Evolutionary conservation across 92 coral and sea anemone species (phyloP).

Genomic region (Epizoanthus ramosus): DNA sequence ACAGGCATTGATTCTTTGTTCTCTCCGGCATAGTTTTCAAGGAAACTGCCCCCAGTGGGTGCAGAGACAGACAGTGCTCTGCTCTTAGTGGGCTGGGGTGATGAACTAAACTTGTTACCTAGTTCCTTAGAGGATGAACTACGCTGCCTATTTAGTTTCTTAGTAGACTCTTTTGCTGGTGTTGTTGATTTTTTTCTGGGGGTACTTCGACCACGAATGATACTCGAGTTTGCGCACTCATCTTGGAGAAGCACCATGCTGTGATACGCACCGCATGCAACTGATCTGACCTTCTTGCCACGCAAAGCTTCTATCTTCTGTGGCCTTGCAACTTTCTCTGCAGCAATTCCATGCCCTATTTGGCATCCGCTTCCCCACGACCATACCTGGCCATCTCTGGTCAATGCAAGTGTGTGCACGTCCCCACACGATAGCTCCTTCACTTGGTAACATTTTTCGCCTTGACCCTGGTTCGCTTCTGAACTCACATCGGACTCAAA

Average conservation of each 20-base stretch:
- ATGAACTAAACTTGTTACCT: constrained; percentile 30
- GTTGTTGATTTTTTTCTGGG: constrained; percentile 22
- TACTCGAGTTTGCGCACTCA: constrained; percentile 21
- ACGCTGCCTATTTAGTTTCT: constrained; percentile 32
- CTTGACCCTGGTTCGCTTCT: not conserved
- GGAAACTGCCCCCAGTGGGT: constrained; percentile 4
- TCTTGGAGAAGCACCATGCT: constrained; percentile 82
- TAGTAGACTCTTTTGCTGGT: constrained; percentile 26
- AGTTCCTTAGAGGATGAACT: constrained; percentile 50
- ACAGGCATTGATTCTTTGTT: constrained; percentile 25
- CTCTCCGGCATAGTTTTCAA: constrained; percentile 24
- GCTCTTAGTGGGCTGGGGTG: not conserved
- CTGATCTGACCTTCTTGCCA: constrained; percentile 73
- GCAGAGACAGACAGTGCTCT: constrained; percentile 23
- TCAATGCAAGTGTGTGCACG: constrained; percentile 78
- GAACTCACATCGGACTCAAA: constrained; percentile 31
- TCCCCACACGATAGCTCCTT: constrained; percentile 88
- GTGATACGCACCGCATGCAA: constrained; percentile 91
- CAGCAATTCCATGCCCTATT: constrained; percentile 71
- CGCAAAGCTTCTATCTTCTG: constrained; percentile 65
- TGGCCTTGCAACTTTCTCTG: constrained; percentile 64
- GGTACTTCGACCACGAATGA: constrained; percentile 26
- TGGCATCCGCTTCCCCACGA: constrained; percentile 97
- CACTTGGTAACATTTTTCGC: constrained; percentile 22
- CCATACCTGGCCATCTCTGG: constrained; percentile 83